Base-by-base conservation (phyloP, 2,888 invertebrate species). In the Barypeithes pellucidus region DNA sequence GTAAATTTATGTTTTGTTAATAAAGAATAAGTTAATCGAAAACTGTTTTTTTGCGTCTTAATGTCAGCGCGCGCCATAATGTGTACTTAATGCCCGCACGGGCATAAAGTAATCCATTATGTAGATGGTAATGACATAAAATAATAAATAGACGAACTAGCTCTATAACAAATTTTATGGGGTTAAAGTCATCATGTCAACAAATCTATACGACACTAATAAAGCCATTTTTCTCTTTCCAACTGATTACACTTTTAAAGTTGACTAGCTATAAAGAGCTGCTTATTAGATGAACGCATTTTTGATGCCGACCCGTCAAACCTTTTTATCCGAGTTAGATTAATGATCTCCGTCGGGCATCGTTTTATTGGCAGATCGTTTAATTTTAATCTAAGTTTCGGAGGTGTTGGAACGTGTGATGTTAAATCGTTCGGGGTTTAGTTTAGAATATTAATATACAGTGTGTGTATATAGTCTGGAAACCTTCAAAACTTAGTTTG, bases 221-320 rank as follows among this genome's bases (percentile, higher is more conserved):
- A 61, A 62, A 47, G 47, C 29, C 33, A 62, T 62, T 45, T 62
- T 45, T 29, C 62, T 47, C 62, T 16, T 62, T 62, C 18, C 62
- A 45, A 33, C 29, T 62, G 47, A 62, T 62, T 45, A 45, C 45
- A 62, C 45, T 24, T 62, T 45, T 62, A 47, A 62, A 62, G 47
- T 45, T 62, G 45, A 45, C 29, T 62, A 47, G 45, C 62, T 47
- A 62, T 62, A 29, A 62, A 45, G 62, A 41, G 29, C 47, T 47
- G 45, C 62, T 43, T 60, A 62, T 62, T 47, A 47, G 62, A 62
- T 62, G 62, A 47, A 62, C 47, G 33, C 18, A 62, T 62, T 62
- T 62, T 62, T 60, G 62, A 62, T 47, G 45, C 29, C 29, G 18
- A 9, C 47, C 24, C n/a, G 62, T 62, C 62, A 62, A 24, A 33